phyloP scores from a whole-genome alignment of 2,888 invertebrate genomes.

The Meteorus cinctellus region DNA sequence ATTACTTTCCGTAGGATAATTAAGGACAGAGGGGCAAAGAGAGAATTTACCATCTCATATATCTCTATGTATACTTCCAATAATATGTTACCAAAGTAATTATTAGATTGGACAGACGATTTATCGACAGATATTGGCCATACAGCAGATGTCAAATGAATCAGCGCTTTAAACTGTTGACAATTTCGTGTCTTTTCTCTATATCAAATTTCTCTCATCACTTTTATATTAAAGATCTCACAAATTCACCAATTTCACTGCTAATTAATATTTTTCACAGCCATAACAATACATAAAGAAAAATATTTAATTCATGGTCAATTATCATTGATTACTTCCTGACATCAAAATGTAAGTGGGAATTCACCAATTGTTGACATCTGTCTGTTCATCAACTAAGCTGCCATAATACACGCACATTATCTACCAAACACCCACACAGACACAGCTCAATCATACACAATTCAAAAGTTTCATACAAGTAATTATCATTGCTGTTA shows the following conservation, averaged over 20 bases:
- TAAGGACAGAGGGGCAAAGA: not conserved
- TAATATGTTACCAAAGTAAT: conserved; percentile 2
- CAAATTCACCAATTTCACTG: too few species aligned
- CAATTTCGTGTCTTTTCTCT: too few species aligned
- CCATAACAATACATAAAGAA: too few species aligned
- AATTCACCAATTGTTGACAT: conserved; percentile 32
- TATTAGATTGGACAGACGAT: conserved; percentile 18
- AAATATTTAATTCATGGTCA: not conserved
- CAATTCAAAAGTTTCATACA: conserved; percentile 47
- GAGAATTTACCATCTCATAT: not conserved
- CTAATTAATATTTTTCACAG: too few species aligned
- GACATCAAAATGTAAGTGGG: not conserved
- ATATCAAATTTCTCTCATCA: too few species aligned
- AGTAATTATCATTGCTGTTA: conserved; percentile 69
- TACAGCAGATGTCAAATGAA: too few species aligned
- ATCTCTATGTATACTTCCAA: not conserved
- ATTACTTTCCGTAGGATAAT: conserved; percentile 58
- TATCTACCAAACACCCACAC: not conserved
- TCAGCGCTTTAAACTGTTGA: too few species aligned
- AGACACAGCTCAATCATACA: not conserved
- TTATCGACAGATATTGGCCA: not conserved
- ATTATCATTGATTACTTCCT: not conserved
- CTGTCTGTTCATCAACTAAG: conserved; percentile 29
- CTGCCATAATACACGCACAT: conserved; percentile 31
- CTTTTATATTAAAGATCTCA: conserved; percentile 16